A percentile compares a stretch with the other conserved stretches of the same genome.
phyloP scores from a whole-genome alignment of 2,113 vertebrate species.

The Zosterops borbonicus region DNA sequence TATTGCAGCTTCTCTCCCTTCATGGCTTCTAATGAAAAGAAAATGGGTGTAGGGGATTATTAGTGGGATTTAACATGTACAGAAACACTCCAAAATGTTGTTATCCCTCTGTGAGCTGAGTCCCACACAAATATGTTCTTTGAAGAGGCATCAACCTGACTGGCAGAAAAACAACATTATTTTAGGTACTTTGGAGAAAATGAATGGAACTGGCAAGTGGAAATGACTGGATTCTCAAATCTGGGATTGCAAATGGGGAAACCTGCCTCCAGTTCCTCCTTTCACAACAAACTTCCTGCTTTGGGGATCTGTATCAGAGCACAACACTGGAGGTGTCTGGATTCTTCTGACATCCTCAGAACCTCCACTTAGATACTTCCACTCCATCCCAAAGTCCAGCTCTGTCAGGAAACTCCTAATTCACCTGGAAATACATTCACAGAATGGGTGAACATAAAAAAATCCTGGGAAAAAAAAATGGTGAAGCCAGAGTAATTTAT shows the following conservation, averaged over 20 bases:
- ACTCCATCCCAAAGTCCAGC: neutral
- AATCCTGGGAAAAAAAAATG: neutral
- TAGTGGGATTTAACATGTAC: neutral
- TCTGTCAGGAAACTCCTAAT: neutral
- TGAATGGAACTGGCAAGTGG: accelerated
- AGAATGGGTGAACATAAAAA: neutral
- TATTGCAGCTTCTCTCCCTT: neutral
- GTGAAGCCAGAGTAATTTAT: accelerated
- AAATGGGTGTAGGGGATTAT: neutral
- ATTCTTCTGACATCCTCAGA: neutral
- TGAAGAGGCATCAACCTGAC: neutral
- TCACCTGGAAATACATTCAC: neutral
- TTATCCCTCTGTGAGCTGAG: neutral
- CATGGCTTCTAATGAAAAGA: neutral
- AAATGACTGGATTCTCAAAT: neutral
- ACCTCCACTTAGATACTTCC: neutral
- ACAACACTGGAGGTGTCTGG: neutral
- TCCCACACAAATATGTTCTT: neutral
- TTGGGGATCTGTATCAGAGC: too few relatives aligned
- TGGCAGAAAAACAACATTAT: accelerated
- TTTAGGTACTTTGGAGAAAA: neutral
- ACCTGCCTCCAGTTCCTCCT: neutral
- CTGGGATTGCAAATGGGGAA: neutral
- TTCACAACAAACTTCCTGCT: neutral
- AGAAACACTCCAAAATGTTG: neutral